Evolutionary conservation across 2,888 invertebrate genomes (phyloP).

Genomic region (Tinea trinotella): DNA sequence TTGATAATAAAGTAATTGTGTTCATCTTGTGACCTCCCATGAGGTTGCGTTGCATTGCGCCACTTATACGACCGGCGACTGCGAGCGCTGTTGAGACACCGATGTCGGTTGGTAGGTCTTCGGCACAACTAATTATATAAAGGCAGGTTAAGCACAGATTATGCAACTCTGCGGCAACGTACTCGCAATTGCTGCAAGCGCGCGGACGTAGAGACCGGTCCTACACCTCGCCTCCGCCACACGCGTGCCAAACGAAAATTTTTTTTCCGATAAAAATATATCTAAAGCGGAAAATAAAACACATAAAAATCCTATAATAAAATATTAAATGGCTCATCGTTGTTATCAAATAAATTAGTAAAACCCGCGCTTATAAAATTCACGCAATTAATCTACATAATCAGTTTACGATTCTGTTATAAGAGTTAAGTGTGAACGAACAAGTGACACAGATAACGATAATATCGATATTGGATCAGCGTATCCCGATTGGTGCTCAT

Average conservation of each 20-base stretch:
- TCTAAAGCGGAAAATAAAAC: background rate
- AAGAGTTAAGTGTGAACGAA: slow-evolving; percentile 9
- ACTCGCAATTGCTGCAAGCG: slow-evolving; percentile 6
- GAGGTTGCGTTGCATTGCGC: background rate
- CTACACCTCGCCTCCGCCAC: background rate
- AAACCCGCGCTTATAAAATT: background rate
- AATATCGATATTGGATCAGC: background rate
- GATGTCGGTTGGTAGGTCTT: slow-evolving; percentile 13
- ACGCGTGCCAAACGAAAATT: background rate
- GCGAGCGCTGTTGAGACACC: slow-evolving; percentile 13
- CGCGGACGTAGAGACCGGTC: background rate
- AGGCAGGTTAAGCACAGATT: slow-evolving; percentile 19
- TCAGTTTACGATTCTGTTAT: background rate
- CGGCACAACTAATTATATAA: slow-evolving; percentile 20
- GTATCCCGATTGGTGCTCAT: background rate
- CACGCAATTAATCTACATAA: slow-evolving; percentile 1
- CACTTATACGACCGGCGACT: background rate
- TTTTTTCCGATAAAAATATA: background rate
- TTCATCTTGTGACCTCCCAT: background rate
- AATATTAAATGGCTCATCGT: background rate
- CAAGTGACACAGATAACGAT: slow-evolving; percentile 5
- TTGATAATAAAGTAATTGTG: too few relatives aligned
- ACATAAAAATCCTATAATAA: background rate
- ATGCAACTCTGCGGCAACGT: slow-evolving; percentile 17
- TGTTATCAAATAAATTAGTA: background rate